These are phyloP conservation scores for Sylvia borin DNA, from an alignment of 2,797 vertebrate genomes.

Conservation along the genomic window DNA sequence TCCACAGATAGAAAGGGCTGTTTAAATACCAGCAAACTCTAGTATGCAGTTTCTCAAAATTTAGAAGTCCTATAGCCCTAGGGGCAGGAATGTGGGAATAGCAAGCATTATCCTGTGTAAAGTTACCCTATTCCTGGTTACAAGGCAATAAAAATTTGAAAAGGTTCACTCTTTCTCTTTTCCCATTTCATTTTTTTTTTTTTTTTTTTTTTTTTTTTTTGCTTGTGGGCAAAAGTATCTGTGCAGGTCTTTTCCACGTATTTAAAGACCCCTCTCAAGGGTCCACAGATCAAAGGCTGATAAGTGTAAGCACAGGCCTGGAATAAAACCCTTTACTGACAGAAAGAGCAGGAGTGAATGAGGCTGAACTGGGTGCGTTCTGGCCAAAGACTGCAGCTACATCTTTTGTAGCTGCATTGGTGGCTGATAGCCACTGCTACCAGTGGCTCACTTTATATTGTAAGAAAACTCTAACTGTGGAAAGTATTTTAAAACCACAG, in stretches of 20 bases:
- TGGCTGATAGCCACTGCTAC: background rate
- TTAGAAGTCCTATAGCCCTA: background rate
- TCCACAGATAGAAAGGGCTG: background rate
- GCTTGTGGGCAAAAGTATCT: background rate
- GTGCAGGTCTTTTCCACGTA: background rate
- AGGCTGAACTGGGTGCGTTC: background rate
- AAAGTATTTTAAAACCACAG: background rate
- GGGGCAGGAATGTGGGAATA: background rate
- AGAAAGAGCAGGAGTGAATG: background rate
- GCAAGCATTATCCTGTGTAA: background rate
- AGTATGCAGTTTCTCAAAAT: background rate
- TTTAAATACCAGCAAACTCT: background rate
- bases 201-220: background rate
- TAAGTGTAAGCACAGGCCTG: background rate
- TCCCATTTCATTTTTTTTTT: background rate
- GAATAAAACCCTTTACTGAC: background rate
- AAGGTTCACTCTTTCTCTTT: background rate
- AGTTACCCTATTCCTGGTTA: background rate
- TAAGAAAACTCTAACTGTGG: background rate
- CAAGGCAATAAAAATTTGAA: background rate
- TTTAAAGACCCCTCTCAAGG: background rate
- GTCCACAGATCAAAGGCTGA: background rate
- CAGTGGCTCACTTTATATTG: rapidly evolving
- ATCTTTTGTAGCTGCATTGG: background rate
- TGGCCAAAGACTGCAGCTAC: background rate